Conservation (phyloP, 2,888 invertebrate species). For the Melieria picta region DNA sequence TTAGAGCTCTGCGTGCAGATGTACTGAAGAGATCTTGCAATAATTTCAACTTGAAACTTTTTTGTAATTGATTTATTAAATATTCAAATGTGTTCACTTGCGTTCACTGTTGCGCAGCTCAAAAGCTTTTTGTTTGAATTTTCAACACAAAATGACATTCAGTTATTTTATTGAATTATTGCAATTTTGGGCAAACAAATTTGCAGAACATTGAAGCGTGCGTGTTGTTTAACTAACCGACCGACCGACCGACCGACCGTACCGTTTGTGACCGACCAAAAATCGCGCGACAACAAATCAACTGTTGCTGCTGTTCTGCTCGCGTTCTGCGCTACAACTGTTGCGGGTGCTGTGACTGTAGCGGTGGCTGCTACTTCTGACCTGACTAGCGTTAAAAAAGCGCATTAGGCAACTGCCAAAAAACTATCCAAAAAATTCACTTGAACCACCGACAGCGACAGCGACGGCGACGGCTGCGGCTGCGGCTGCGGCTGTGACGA, state of each 20-base stretch:
- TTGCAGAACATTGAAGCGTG: no score
- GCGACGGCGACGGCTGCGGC: no score
- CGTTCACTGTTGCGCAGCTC: background rate
- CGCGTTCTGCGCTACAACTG: no score
- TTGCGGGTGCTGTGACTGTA: slow-evolving; percentile 1
- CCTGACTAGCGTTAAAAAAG: slow-evolving; percentile 55
- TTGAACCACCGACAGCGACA: slow-evolving; percentile 47
- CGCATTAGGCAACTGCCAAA: slow-evolving; percentile 58
- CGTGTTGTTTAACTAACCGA: slow-evolving; percentile 31
- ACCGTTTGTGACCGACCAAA: slow-evolving; percentile 27
- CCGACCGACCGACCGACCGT: slow-evolving; percentile 48
- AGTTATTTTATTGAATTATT: slow-evolving; percentile 13
- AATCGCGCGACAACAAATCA: slow-evolving; percentile 31
- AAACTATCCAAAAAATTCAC: slow-evolving; percentile 54
- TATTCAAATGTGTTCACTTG: slow-evolving; percentile 9
- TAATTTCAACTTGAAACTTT: no score
- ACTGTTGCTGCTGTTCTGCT: slow-evolving; percentile 22
- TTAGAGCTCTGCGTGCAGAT: no score
- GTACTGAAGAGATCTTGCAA: no score
- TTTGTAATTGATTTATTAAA: background rate
- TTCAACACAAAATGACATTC: no score
- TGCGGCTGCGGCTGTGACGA: slow-evolving; percentile 38
- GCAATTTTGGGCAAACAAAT: no score
- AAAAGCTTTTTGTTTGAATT: slow-evolving; percentile 13
- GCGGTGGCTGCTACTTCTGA: slow-evolving; percentile 37